Evolutionary conservation across 2,797 vertebrate genomes (phyloP).

Genomic region (Cirrhinus molitorella): DNA sequence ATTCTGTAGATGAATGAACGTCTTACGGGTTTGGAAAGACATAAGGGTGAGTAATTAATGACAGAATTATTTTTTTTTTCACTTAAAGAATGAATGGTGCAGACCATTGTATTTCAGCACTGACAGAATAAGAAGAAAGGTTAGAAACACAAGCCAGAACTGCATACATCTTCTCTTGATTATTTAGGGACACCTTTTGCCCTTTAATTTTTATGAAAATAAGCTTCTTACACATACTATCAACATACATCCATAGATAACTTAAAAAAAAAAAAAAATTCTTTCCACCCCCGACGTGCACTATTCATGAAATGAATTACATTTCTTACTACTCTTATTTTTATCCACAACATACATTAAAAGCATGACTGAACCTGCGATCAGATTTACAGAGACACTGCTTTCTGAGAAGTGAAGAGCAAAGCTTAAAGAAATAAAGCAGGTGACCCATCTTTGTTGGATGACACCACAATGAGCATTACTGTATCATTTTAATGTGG

Average conservation of each 20-base stretch:
- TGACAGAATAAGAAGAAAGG: not conserved
- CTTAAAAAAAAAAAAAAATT: slow-evolving; percentile 28
- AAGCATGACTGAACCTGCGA: slow-evolving; percentile 19
- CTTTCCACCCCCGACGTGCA: not conserved
- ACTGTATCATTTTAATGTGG: not conserved
- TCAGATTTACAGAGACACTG: slow-evolving; percentile 68
- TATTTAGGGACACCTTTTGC: not conserved
- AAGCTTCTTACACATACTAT: slow-evolving; percentile 8
- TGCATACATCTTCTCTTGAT: not conserved
- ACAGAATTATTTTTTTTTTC: too few relatives aligned
- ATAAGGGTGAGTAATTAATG: too few relatives aligned
- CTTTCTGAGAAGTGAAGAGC: slow-evolving; percentile 34
- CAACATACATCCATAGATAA: slow-evolving; percentile 47
- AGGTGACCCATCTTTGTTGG: not conserved
- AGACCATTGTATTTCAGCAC: not conserved
- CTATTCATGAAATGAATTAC: not conserved
- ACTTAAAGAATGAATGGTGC: not conserved
- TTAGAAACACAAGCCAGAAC: not conserved
- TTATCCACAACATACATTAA: slow-evolving; percentile 5
- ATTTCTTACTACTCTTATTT: slow-evolving; percentile 1
- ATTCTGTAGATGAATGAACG: too few relatives aligned
- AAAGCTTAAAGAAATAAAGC: slow-evolving; percentile 26
- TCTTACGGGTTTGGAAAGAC: too few relatives aligned
- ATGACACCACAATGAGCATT: slow-evolving; percentile 16
- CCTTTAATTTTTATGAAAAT: slow-evolving; percentile 43